Percentiles rank a stretch among this genome's conserved stretches.
Conservation (phyloP, 2,797 vertebrate genomes). For the Corythornis leucogaster region DNA sequence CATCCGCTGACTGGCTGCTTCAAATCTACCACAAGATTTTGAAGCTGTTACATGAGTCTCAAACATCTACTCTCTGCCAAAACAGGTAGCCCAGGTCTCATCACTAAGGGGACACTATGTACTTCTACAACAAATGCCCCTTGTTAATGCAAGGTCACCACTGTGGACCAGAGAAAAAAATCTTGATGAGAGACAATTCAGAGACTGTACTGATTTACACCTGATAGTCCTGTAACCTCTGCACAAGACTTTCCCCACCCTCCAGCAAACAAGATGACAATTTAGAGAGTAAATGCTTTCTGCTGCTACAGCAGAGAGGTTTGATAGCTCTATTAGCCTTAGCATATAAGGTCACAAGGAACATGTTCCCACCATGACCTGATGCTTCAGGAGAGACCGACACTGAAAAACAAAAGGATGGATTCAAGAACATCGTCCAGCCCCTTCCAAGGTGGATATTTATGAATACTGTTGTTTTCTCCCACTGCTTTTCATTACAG, state of each 20-base stretch:
- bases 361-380: neutral
- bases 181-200: neutral
- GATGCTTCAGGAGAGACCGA: neutral
- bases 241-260: neutral
- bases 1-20: neutral
- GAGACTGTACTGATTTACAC: neutral
- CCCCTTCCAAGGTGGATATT: neutral
- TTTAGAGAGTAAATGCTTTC: constrained; percentile 16
- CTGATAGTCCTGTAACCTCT: neutral
- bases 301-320: neutral
- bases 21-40: neutral
- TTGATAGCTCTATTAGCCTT: constrained; percentile 36
- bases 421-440: neutral
- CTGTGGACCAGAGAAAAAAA: neutral
- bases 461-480: neutral
- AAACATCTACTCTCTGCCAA: neutral
- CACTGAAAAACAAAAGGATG: neutral
- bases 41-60: neutral
- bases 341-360: neutral
- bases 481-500: neutral
- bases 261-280: neutral
- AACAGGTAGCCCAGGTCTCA: neutral
- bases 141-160: neutral
- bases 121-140: neutral
- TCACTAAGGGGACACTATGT: neutral